Evolutionary conservation across 2,888 invertebrate genomes (phyloP).

Genomic region (Eumerus sabulonum): DNA sequence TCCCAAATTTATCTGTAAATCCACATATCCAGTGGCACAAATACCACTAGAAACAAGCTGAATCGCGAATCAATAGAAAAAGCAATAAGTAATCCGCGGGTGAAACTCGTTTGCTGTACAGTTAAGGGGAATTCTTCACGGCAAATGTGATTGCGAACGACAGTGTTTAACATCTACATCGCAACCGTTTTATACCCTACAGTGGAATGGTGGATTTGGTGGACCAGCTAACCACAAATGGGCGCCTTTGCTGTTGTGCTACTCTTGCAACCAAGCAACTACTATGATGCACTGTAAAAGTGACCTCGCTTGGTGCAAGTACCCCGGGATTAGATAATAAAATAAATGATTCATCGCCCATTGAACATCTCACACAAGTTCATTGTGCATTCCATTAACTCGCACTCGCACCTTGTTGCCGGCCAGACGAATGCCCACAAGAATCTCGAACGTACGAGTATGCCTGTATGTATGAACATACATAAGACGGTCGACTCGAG

Average conservation of each 20-base stretch:
- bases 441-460: too few species aligned
- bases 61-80: slow-evolving; percentile 20
- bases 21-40: slow-evolving; percentile 17
- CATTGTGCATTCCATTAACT: slow-evolving; percentile 17
- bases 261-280: slow-evolving; percentile 29
- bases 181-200: slow-evolving; percentile 17
- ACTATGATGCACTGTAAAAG: slow-evolving; percentile 6
- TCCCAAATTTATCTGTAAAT: slow-evolving; percentile 34
- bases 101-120: slow-evolving; percentile 37
- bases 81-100: too few species aligned
- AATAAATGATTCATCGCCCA: slow-evolving; percentile 48
- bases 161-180: slow-evolving; percentile 24
- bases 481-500: too few species aligned
- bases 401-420: slow-evolving; percentile 20
- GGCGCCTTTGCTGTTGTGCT: slow-evolving; percentile 27
- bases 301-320: slow-evolving; percentile 12
- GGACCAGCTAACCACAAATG: slow-evolving; percentile 37
- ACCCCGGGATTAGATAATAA: slow-evolving; percentile 18
- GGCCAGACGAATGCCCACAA: slow-evolving; percentile 11
- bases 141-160: slow-evolving; percentile 12
- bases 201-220: slow-evolving; percentile 13
- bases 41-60: slow-evolving; percentile 13
- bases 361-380: slow-evolving; percentile 30
- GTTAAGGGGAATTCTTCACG: slow-evolving; percentile 30
- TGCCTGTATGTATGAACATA: too few species aligned